phyloP scores from a whole-genome alignment of 2,113 vertebrate species.

The Isichthys henryi region DNA sequence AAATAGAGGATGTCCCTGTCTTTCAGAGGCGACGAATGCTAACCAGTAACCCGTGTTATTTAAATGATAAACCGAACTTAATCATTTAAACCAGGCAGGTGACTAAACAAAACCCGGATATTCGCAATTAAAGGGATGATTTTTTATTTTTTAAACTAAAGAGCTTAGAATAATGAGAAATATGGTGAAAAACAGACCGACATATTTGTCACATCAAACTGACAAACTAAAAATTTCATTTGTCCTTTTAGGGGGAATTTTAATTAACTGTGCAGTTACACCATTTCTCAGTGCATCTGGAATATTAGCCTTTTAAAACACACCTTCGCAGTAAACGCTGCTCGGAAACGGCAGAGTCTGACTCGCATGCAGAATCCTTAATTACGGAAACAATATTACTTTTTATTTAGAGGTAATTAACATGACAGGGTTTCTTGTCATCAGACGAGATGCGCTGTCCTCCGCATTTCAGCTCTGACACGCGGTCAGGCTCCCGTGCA shows the following conservation, averaged over 20 bases:
- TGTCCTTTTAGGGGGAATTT: not conserved
- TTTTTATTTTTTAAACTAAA: constrained; percentile 54
- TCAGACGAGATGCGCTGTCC: not conserved
- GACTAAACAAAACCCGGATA: constrained; percentile 61
- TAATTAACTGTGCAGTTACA: not conserved
- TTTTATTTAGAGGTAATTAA: constrained; percentile 9
- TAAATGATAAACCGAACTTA: constrained; percentile 39
- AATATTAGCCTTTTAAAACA: not conserved
- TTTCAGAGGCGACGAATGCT: not conserved
- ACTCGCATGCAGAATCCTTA: not conserved
- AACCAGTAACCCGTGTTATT: constrained; percentile 31
- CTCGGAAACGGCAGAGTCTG: not conserved
- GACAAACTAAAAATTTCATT: not conserved
- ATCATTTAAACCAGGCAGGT: constrained; percentile 55
- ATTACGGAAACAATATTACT: not conserved
- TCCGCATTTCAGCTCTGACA: not conserved
- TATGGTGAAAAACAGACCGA: not conserved
- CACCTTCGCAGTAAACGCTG: not conserved
- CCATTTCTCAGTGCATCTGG: not conserved
- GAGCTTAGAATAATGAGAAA: not conserved
- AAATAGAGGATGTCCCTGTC: constrained; percentile 3
- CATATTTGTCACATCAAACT: not conserved
- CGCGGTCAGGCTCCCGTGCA: not conserved
- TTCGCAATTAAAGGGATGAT: not conserved
- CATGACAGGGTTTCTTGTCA: not conserved